phyloP scores from a whole-genome alignment of 2,888 invertebrate species.

The Lithodes maja region DNA sequence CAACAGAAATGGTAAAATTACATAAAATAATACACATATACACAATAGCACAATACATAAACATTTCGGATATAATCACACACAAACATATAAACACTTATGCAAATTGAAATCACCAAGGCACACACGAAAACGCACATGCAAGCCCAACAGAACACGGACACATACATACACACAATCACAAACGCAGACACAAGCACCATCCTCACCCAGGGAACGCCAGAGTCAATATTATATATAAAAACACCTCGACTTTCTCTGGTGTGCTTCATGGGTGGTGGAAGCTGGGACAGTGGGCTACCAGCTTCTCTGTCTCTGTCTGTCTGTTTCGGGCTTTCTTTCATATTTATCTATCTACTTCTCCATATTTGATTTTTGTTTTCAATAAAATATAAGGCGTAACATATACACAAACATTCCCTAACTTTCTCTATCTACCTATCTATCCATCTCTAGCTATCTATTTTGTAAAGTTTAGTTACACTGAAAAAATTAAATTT shows the following conservation, averaged over 20 bases:
- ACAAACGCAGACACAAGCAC: neutral
- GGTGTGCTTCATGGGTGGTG: too few relatives aligned
- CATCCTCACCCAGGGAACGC: neutral
- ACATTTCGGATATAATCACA: neutral
- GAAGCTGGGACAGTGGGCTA: neutral
- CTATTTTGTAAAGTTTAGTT: too few relatives aligned
- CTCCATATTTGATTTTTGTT: neutral
- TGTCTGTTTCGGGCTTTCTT: neutral
- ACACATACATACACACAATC: neutral
- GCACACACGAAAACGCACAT: neutral
- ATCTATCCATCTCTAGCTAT: too few relatives aligned
- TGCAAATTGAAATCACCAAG: neutral
- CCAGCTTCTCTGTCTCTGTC: neutral
- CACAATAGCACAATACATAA: neutral
- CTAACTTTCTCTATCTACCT: too few relatives aligned
- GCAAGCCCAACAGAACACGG: neutral
- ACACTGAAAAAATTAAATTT: too few relatives aligned
- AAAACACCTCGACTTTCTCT: neutral
- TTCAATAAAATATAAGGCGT: too few relatives aligned
- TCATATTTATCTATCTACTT: neutral
- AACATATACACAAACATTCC: too few relatives aligned
- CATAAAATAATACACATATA: too few relatives aligned
- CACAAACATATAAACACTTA: neutral
- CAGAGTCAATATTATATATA: neutral
- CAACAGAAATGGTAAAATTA: too few relatives aligned